These are phyloP conservation scores for Dolomedes plantarius DNA, from an alignment of 2,888 invertebrate genomes.

Conservation along the genomic window DNA sequence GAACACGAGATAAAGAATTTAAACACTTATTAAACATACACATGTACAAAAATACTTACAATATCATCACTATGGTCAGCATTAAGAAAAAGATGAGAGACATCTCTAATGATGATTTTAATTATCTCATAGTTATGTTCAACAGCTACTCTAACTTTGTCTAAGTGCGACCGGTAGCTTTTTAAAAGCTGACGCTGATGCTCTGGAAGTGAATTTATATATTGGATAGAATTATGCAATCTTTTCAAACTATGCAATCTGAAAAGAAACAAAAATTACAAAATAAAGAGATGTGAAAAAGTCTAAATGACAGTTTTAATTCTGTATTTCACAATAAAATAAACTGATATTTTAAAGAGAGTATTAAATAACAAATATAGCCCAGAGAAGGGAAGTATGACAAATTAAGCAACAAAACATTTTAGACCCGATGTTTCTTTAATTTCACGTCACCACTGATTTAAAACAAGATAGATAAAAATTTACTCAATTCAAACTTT, in stretches of 20 bases:
- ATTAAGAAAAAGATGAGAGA: conserved; percentile 90
- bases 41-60: conserved; percentile 52
- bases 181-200: conserved; percentile 86
- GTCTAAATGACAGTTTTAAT: not conserved
- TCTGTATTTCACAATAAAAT: no score
- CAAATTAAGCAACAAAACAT: no score
- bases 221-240: conserved; percentile 52
- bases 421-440: no score
- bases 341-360: no score
- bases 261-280: conserved; percentile 75
- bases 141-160: conserved; percentile 86
- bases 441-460: no score
- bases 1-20: no score
- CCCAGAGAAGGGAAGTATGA: no score
- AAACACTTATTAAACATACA: no score
- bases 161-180: conserved; percentile 86
- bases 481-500: no score
- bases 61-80: conserved; percentile 75
- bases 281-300: not conserved
- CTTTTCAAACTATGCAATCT: conserved; percentile 81
- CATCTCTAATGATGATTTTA: conserved; percentile 85
- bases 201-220: conserved; percentile 81
- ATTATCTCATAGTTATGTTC: conserved; percentile 82
- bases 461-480: no score
- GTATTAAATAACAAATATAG: no score